Conservation (phyloP, 2,888 invertebrate species). For the Oscheius sp. region DNA sequence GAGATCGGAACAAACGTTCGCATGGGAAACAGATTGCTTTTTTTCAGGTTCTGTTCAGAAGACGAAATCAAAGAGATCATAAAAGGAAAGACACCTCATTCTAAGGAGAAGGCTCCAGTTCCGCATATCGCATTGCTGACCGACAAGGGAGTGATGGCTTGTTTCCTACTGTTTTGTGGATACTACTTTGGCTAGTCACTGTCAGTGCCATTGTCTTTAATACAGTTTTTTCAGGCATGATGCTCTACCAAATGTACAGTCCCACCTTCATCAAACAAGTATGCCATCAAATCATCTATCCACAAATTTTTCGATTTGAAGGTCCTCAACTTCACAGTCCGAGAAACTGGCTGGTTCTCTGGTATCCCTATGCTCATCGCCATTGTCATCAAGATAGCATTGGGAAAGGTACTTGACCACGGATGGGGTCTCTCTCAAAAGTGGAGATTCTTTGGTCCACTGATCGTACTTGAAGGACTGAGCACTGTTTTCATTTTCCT, state of each 20-base stretch:
- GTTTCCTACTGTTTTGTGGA: conserved; percentile 53
- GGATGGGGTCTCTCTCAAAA: conserved; percentile 45
- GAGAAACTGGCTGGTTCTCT: conserved; percentile 57
- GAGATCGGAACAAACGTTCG: conserved; percentile 5
- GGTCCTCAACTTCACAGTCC: conserved; percentile 48
- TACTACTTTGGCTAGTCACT: conserved; percentile 42
- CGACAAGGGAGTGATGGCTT: conserved; percentile 50
- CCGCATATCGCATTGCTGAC: conserved; percentile 36
- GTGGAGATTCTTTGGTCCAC: conserved; percentile 44
- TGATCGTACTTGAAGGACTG: conserved; percentile 43
- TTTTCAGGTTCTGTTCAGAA: conserved; percentile 44
- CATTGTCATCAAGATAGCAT: conserved; percentile 50
- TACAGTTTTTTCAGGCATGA: conserved; percentile 38
- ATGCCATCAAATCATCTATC: not conserved
- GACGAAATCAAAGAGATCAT: conserved; percentile 46
- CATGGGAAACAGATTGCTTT: not conserved
- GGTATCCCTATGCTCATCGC: conserved; percentile 53
- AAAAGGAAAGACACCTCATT: conserved; percentile 38
- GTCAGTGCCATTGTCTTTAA: too few species aligned
- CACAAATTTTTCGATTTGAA: conserved; percentile 5
- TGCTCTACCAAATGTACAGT: conserved; percentile 55
- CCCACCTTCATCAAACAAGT: conserved; percentile 57
- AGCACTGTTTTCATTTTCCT: conserved; percentile 47
- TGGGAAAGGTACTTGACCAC: conserved; percentile 45
- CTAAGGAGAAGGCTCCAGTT: conserved; percentile 27